Evolutionary conservation across 2,888 invertebrate genomes (phyloP), one percentile per base, ranked within the genome.

Genomic region (Nymphalis c-album): DNA sequence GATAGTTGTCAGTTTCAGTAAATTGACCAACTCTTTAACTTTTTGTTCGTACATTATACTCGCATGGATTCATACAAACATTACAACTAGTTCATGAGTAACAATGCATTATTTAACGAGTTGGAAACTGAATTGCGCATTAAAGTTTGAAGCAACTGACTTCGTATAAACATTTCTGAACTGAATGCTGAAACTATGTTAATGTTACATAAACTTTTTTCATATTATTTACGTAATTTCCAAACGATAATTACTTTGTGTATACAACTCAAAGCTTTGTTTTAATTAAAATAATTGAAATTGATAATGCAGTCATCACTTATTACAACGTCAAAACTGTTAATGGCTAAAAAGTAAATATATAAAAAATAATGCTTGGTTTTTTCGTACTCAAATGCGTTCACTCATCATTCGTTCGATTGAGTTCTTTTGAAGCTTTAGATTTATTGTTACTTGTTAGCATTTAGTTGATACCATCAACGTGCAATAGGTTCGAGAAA

Each of bases 11-110:
- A 40, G 13, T 13, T 2, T 13, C 13, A 40, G 17, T n/a, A 18
- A 48, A 48, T n/a, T 48, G 0, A 18, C 3, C 5, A 18, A 48
- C n/a, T 48, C 4, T 18, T 48, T 48, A 7, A 18, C 7, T 5
- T 18, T 48, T 7, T 18, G 48, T 18, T 18, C 7, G 17, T 48
- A 18, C 18, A 10, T 55, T 5, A 8, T 16, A 31, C 16, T 35
- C 17, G 45, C 50, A 60, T 46, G 26, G 45, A 26, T 51, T 51
- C 46, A 60, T 46, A 51, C 60, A 60, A 53, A 64, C 40, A n/a
- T 26, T 59, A 59, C 17, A 60, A 64, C 46, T 59, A 64, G 64
- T 31, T 60, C 64, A 64, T 53, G 46, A 60, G 50, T 51, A 59
- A 50, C 59, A 59, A 60, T 60, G 60, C 51, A 17, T 45, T 60